A percentile compares a stretch with the other conserved stretches of the same genome.
phyloP scores from a whole-genome alignment of 1,140 invertebrate species.

The Helicoverpa armigera region DNA sequence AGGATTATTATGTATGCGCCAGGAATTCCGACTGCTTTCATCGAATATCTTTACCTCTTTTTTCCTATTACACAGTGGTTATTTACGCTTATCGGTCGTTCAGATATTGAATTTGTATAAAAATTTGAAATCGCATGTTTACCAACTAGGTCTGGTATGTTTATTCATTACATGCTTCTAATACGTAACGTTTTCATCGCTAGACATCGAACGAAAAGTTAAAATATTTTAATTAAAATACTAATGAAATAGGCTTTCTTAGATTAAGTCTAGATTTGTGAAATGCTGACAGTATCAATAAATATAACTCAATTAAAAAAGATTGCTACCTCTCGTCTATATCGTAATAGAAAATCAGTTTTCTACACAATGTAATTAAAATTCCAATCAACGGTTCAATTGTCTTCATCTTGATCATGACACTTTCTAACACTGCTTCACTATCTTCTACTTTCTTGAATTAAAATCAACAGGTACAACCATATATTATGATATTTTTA shows the following conservation, averaged over 20 bases:
- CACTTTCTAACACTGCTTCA: constrained; percentile 37
- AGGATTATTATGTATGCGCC: constrained; percentile 44
- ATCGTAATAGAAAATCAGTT: constrained; percentile 44
- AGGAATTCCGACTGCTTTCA: constrained; percentile 43
- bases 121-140: constrained; percentile 62
- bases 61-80: constrained; percentile 33
- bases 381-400: constrained; percentile 62
- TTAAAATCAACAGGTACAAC: constrained; percentile 8
- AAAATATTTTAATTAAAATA: constrained; percentile 16
- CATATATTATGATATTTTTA: neutral
- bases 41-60: constrained; percentile 41
- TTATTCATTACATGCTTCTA: constrained; percentile 58
- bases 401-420: constrained; percentile 43
- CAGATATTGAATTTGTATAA: constrained; percentile 48
- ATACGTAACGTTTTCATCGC: constrained; percentile 52
- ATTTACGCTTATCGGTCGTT: constrained; percentile 49
- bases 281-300: neutral
- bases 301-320: constrained; percentile 18
- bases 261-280: neutral
- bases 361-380: constrained; percentile 58
- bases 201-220: neutral
- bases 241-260: neutral
- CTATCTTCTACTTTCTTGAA: constrained; percentile 5
- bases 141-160: constrained; percentile 57
- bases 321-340: constrained; percentile 30